Evolutionary conservation across 2,888 invertebrate species (phyloP), one percentile per base, ranked within the genome.

Genomic region (Meiosimyza decipiens): DNA sequence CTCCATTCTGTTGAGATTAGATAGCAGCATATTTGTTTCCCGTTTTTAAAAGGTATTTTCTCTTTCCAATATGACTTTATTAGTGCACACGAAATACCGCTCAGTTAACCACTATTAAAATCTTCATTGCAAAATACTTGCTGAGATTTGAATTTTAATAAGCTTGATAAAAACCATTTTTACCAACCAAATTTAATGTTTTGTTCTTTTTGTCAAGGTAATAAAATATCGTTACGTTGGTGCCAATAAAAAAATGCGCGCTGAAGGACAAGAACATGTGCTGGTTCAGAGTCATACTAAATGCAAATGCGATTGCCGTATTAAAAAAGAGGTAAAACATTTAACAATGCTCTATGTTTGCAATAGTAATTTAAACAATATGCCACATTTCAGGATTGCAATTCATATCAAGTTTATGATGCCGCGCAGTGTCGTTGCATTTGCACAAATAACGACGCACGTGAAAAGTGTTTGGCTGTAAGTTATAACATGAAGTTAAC

Each of bases 231-330:
- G 88, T 77, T 89, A 88, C 74, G 78, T 80, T 15, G 86, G 87
- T 1, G 84, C 82, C 40, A 82, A 81, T 52, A 84, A 85, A 77
- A 78, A 77, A 77, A 78, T 76, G 73, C 72, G 74, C 62, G 60
- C 78, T 18, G 71, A 67, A 54, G 79, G 78, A 64, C 78, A 79
- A 78, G 88, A 89, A 83, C 84, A 90, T 47, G 85, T 91, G 12
- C 83, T 88, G 6, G 83, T 91, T 15, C 91, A 91, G 77, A 89
- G 90, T 79, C 92, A 93, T 80, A 87, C 85, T 51, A 88, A 87
- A 74, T 92, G 92, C 81, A 87, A 87, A 80, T 93, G 92, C 81
- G 88, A 88, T 71, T 93, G 92, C 80, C 89, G 83, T 77, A 84
- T 89, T 62, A 90, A 90, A 85, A 85, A 85, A 79, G 80, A 82